Evolutionary conservation across 2,797 vertebrate species (phyloP).

Genomic region (Ispidina lecontei): DNA sequence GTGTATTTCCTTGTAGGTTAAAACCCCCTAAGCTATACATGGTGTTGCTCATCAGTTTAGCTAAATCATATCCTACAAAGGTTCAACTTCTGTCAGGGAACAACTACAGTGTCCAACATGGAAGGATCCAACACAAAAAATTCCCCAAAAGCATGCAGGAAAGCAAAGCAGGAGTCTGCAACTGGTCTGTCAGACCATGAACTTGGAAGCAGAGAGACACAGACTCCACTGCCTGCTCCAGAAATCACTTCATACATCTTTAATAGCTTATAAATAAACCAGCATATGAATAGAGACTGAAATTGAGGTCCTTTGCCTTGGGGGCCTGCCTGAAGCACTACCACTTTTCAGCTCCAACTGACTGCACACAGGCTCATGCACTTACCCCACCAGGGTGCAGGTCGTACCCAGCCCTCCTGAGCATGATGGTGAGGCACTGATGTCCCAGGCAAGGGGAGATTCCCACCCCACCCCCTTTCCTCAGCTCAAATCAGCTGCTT

Average conservation of each 20-base stretch:
- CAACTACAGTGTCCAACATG: background rate
- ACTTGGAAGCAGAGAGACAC: background rate
- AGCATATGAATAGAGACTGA: background rate
- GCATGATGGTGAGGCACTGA: background rate
- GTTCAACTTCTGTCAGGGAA: background rate
- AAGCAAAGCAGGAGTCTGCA: background rate
- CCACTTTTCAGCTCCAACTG: background rate
- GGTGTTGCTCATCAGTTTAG: background rate
- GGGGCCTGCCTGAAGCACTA: background rate
- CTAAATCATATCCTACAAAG: background rate
- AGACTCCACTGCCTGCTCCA: background rate
- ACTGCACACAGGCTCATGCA: background rate
- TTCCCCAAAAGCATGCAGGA: background rate
- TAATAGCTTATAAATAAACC: constrained; percentile 57
- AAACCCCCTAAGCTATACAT: background rate
- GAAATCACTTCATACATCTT: constrained; percentile 48
- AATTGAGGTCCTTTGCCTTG: background rate
- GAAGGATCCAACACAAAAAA: background rate
- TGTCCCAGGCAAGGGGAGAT: background rate
- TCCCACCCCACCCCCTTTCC: background rate
- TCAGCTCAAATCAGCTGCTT: background rate
- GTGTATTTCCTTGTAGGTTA: background rate
- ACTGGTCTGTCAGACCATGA: background rate
- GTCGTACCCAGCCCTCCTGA: background rate
- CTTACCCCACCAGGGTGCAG: accelerated